These are phyloP conservation scores for Petrolisthes manimaculis DNA, from an alignment of 2,888 invertebrate genomes.

Conservation along the genomic window DNA sequence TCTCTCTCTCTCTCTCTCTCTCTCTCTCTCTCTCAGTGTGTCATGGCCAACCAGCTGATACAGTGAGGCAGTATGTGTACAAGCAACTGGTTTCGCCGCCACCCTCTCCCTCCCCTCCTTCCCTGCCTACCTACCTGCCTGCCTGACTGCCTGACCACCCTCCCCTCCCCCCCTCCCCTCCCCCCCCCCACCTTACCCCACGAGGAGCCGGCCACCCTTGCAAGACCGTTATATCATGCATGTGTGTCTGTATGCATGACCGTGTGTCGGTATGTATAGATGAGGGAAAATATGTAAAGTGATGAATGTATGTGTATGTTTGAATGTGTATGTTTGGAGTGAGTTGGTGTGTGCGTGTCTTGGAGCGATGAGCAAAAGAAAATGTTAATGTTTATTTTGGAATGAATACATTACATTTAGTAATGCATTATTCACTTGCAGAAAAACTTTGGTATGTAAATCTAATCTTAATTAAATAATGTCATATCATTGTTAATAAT, in stretches of 20 bases:
- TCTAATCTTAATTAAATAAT: no score
- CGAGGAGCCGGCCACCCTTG: background rate
- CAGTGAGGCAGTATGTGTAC: slow-evolving; percentile 5
- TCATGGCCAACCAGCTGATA: slow-evolving; percentile 12
- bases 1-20: slow-evolving; percentile 12
- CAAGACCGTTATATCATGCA: slow-evolving; percentile 35
- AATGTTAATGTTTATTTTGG: no score
- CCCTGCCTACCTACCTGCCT: background rate
- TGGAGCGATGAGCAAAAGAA: no score
- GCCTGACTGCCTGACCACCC: slow-evolving; percentile 10
- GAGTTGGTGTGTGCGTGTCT: slow-evolving; percentile 21
- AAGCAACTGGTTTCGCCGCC: slow-evolving; percentile 15
- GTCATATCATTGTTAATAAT: no score
- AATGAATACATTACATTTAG: no score
- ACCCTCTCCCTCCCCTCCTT: slow-evolving; percentile 17
- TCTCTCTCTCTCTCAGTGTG: slow-evolving; percentile 15
- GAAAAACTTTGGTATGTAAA: no score
- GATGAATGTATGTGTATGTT: background rate
- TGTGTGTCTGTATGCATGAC: slow-evolving; percentile 32
- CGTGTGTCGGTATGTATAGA: background rate
- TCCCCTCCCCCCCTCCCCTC: background rate
- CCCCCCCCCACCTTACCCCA: background rate
- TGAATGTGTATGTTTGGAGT: background rate
- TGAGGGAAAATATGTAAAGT: background rate
- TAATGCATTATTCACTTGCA: no score